Conservation (phyloP, 2,797 vertebrate genomes). For the Vultur gryphus region DNA sequence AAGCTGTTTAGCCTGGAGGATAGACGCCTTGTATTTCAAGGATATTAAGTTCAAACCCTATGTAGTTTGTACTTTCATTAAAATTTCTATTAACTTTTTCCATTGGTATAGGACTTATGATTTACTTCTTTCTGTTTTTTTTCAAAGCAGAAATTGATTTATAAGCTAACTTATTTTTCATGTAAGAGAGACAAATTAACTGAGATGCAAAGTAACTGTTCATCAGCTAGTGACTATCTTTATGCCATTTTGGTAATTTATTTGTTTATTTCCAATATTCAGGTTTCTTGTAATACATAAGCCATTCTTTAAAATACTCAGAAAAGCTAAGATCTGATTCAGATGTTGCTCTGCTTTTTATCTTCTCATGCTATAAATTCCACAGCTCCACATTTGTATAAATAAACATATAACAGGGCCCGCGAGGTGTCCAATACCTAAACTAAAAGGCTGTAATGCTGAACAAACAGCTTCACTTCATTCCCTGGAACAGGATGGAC, state of each 20-base stretch:
- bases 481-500: neutral
- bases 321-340: neutral
- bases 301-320: neutral
- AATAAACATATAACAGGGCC: neutral
- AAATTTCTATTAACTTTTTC: conserved; percentile 5
- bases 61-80: conserved; percentile 3
- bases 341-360: neutral
- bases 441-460: neutral
- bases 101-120: neutral
- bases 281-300: neutral
- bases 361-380: neutral
- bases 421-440: neutral
- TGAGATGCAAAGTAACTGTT: neutral
- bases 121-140: neutral
- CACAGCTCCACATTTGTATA: neutral
- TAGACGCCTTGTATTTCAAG: conserved; percentile 16
- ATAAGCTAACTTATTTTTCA: neutral
- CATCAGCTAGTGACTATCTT: neutral
- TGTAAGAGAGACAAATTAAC: neutral
- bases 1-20: conserved; percentile 4
- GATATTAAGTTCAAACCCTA: conserved; percentile 3
- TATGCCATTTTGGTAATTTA: neutral
- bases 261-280: neutral
- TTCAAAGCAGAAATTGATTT: neutral
- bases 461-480: neutral